Evolutionary conservation across 2,113 vertebrate species (phyloP).

Genomic region (Epinephelus lanceolatus): DNA sequence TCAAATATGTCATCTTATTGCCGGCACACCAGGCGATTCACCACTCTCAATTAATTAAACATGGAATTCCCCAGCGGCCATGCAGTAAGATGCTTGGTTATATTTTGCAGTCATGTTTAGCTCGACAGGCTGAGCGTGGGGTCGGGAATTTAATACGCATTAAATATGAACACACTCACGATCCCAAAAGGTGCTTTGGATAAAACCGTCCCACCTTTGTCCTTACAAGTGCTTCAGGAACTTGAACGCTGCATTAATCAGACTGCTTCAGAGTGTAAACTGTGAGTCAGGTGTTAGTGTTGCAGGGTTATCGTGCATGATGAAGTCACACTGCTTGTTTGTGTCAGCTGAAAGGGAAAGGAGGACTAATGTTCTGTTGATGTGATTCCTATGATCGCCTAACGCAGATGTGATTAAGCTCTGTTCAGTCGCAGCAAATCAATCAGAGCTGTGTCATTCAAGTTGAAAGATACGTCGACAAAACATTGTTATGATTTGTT

Average conservation of each 20-base stretch:
- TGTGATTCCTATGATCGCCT: too few species aligned
- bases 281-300: too few species aligned
- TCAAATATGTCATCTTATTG: constrained; percentile 3
- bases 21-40: neutral
- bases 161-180: constrained; percentile 11
- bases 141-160: constrained; percentile 7
- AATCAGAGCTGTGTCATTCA: constrained; percentile 39
- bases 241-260: constrained; percentile 18
- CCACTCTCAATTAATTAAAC: constrained; percentile 2
- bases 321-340: constrained; percentile 11
- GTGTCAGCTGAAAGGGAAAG: constrained; percentile 16
- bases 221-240: constrained; percentile 16
- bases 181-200: constrained; percentile 22
- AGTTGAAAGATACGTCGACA: constrained; percentile 18
- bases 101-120: neutral
- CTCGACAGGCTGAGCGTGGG: neutral
- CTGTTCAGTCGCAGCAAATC: constrained; percentile 48
- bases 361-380: constrained; percentile 29
- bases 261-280: neutral
- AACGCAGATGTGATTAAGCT: constrained; percentile 38
- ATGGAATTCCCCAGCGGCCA: neutral
- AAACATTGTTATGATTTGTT: constrained; percentile 49
- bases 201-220: constrained; percentile 34
- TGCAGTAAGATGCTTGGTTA: neutral
- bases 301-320: neutral